phyloP scores from a whole-genome alignment of 53 echinoderm and acorn worm species.

The Arbacia lixula region DNA sequence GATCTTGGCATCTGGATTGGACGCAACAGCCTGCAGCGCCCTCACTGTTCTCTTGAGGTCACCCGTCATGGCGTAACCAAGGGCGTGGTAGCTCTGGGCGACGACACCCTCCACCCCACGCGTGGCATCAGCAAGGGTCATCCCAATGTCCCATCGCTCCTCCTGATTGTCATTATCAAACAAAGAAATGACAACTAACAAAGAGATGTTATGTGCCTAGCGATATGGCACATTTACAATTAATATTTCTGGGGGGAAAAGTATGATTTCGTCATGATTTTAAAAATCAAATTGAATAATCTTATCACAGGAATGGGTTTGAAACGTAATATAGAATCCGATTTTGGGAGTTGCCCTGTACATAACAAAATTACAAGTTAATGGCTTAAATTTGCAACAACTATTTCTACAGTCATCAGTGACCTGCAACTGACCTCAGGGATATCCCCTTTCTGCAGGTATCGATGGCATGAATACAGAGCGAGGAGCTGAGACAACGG shows the following conservation, averaged over 20 bases:
- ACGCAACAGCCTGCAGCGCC: conserved; percentile 27
- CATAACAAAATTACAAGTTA: too few species aligned
- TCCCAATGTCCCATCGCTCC: conserved; percentile 68
- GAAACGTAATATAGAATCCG: too few species aligned
- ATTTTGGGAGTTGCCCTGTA: too few species aligned
- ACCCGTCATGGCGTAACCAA: conserved; percentile 73
- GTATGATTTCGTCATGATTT: neutral
- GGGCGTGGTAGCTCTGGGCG: conserved; percentile 20
- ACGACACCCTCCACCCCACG: conserved; percentile 43
- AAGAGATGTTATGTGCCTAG: neutral
- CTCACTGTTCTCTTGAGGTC: conserved; percentile 22
- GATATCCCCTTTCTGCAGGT: conserved; percentile 49
- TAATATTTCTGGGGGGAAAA: neutral
- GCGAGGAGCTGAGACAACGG: conserved; percentile 75
- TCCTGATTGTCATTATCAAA: too few species aligned
- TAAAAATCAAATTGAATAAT: too few species aligned
- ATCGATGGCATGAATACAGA: conserved; percentile 78
- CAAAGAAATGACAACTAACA: too few species aligned
- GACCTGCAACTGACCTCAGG: conserved; percentile 68
- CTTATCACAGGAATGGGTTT: too few species aligned
- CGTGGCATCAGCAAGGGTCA: conserved; percentile 91
- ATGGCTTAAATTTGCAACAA: too few species aligned
- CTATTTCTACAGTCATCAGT: too few species aligned
- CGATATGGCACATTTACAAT: neutral
- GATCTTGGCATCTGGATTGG: conserved; percentile 8